These are phyloP conservation scores for Scomber scombrus DNA, from an alignment of 2,113 vertebrate genomes.

Conservation along the genomic window DNA sequence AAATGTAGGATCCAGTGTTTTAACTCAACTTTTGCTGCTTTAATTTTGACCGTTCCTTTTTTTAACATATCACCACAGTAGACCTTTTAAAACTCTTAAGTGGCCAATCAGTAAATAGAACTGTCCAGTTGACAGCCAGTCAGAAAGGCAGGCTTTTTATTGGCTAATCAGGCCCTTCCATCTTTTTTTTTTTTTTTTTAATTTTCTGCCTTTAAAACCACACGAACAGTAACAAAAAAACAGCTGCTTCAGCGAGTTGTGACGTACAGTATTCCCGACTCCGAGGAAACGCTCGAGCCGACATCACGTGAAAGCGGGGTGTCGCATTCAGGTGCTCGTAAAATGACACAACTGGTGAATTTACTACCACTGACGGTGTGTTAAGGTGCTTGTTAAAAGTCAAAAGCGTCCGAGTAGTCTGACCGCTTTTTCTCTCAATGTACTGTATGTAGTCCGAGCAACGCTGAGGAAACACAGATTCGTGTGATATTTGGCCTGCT, in stretches of 20 bases:
- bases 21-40: neutral
- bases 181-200: neutral
- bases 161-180: slow-evolving; percentile 3
- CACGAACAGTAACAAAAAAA: slow-evolving; percentile 1
- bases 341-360: slow-evolving; percentile 57
- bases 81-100: neutral
- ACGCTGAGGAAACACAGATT: slow-evolving; percentile 20
- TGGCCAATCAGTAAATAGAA: slow-evolving; percentile 28
- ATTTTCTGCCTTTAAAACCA: neutral
- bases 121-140: neutral
- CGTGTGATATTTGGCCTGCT: neutral
- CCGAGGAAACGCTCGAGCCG: slow-evolving; percentile 25
- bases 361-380: slow-evolving; percentile 49
- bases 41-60: neutral
- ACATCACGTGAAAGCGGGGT: slow-evolving; percentile 66
- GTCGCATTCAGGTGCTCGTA: slow-evolving; percentile 73
- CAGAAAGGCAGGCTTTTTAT: slow-evolving; percentile 8
- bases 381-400: slow-evolving; percentile 66
- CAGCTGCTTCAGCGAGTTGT: slow-evolving; percentile 20
- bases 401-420: slow-evolving; percentile 27
- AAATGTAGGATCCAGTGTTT: neutral
- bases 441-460: slow-evolving; percentile 59
- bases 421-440: slow-evolving; percentile 41
- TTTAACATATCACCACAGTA: neutral
- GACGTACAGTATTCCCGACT: slow-evolving; percentile 2